phyloP scores from a whole-genome alignment of 2,888 invertebrate genomes.

The Xiphydria camelus region DNA sequence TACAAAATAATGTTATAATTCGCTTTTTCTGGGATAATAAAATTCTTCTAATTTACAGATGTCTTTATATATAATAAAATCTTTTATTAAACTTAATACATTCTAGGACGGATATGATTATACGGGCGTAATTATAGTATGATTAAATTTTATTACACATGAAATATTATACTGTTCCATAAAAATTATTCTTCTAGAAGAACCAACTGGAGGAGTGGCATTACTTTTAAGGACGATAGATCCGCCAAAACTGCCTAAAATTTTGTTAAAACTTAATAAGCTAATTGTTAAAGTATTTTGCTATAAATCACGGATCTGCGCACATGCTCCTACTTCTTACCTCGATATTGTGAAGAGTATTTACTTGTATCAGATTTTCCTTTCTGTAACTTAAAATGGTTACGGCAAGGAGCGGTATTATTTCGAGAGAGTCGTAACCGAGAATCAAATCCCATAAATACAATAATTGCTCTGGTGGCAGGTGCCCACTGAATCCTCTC shows the following conservation, averaged over 20 bases:
- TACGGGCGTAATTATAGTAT: too few relatives aligned
- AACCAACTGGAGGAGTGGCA: slow-evolving; percentile 81
- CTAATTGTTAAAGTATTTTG: too few relatives aligned
- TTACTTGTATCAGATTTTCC: slow-evolving; percentile 78
- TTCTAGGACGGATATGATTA: too few relatives aligned
- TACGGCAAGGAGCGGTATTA: slow-evolving; percentile 83
- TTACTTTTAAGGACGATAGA: slow-evolving; percentile 82
- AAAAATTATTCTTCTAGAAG: slow-evolving; percentile 71
- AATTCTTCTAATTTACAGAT: too few relatives aligned
- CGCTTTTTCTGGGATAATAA: too few relatives aligned
- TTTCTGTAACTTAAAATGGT: slow-evolving; percentile 84
- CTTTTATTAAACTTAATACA: too few relatives aligned
- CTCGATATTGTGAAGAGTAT: slow-evolving; percentile 78
- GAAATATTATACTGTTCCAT: too few relatives aligned
- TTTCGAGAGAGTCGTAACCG: slow-evolving; percentile 90
- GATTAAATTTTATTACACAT: too few relatives aligned
- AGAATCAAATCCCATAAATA: slow-evolving; percentile 91
- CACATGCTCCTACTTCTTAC: slow-evolving; percentile 43
- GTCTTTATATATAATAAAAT: too few relatives aligned
- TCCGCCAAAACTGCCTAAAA: slow-evolving; percentile 79
- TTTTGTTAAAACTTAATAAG: slow-evolving; percentile 17
- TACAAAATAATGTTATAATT: too few relatives aligned
- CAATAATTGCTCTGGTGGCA: slow-evolving; percentile 89
- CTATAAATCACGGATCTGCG: too few relatives aligned
- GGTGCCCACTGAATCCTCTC: slow-evolving; percentile 92